Percentiles rank a stretch among this genome's conserved stretches.
phyloP scores from a whole-genome alignment of 1,140 invertebrate genomes.

The Uloborus diversus region DNA sequence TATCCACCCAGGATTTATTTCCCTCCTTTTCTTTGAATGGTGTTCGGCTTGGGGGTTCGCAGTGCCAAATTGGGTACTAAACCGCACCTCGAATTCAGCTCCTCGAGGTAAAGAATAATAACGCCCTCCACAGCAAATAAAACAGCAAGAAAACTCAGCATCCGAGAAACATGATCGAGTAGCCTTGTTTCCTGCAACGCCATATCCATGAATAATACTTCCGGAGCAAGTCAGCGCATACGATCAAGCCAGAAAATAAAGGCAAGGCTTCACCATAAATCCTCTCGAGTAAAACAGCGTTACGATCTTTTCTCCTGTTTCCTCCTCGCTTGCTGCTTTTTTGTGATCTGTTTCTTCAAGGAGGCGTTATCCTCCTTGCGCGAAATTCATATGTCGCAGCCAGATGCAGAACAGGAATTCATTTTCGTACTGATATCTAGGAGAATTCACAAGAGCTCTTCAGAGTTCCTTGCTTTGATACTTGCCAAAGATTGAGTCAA shows the following conservation, averaged over 20 bases:
- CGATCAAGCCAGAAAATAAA: slow-evolving; percentile 44
- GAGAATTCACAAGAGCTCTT: too few relatives aligned
- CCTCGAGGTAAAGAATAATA: slow-evolving; percentile 40
- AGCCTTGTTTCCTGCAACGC: slow-evolving; percentile 30
- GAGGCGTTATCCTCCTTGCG: not conserved
- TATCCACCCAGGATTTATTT: too few relatives aligned
- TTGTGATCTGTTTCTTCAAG: not conserved
- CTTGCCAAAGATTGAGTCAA: too few relatives aligned
- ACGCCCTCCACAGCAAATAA: slow-evolving; percentile 25
- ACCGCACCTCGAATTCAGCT: slow-evolving; percentile 13
- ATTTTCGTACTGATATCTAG: not conserved
- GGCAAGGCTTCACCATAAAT: slow-evolving; percentile 39
- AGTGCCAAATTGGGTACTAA: slow-evolving; percentile 50
- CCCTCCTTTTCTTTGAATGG: too few relatives aligned
- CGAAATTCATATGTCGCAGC: slow-evolving; percentile 33
- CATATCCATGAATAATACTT: slow-evolving; percentile 55
- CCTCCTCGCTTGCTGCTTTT: not conserved
- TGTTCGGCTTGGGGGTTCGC: too few relatives aligned
- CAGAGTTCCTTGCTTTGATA: too few relatives aligned
- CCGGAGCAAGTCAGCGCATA: slow-evolving; percentile 39
- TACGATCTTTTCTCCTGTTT: not conserved
- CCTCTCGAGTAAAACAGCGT: slow-evolving; percentile 30
- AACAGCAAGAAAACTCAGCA: not conserved
- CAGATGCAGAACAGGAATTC: slow-evolving; percentile 47
- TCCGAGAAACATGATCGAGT: slow-evolving; percentile 48